Base-by-base conservation (phyloP, 1,140 invertebrate species). In the Drosophila saltans region DNA sequence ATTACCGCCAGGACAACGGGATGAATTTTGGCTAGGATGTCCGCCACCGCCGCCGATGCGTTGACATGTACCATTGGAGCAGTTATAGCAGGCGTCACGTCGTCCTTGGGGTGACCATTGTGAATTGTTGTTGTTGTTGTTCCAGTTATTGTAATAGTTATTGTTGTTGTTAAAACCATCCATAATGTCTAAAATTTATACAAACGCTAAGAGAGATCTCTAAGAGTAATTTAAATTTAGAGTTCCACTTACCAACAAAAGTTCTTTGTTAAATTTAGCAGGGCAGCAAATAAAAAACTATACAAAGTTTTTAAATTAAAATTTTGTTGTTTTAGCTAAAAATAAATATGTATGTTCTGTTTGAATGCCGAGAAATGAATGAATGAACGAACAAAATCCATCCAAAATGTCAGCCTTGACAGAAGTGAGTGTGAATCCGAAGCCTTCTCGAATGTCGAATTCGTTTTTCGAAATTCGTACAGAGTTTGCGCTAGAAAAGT, bases 401-500 rank as follows among this genome's bases (percentile, higher is more conserved):
- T 5, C 21, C 3, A 48, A 57, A 39, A 11, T 28, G 7, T 36
- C 33, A 45, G 9, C 43, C 28, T 10, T 16, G 63, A 28, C 39
- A 11, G 33, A 7, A 36, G 33, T 5, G 33, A 36, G 6, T 6
- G 43, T 28, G 43, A 57, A n/a, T 41, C 33, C 78, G 57, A 33
- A 45, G 82, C 72, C 72, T 68, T 33, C 69, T 79, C 48, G 48
- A 11, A 45, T 62, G 62, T 80, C 78, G 66, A 69, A 66, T 11
- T 55, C 21, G 7, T 30, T 59, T 58, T 59, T 59, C 57, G 57
- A 16, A 57, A 16, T 69, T 78, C 70, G 48, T 72, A 75, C 1
- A 55, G 55, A 48, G 69, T 21, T 39, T 7, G 24, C 9, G 6
- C 36, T 28, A 33, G 8, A 41, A 69, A 71, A 89, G 85, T 88